These are phyloP conservation scores for Clarias gariepinus DNA, from an alignment of 2,113 vertebrate genomes.

Conservation along the genomic window DNA sequence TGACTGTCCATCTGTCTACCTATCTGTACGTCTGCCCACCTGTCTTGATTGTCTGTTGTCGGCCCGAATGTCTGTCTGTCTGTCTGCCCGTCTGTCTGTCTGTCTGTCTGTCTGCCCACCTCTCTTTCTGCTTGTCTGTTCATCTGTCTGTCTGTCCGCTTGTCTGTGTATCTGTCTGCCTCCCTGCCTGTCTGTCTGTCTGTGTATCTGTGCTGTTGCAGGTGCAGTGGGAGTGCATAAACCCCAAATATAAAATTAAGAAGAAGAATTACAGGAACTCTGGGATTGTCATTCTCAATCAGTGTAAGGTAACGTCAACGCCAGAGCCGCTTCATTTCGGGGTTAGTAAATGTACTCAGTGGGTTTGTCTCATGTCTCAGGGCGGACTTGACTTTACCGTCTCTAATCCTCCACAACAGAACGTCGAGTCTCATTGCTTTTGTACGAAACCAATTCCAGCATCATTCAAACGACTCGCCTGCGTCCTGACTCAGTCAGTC, in stretches of 20 bases:
- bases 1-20: neutral
- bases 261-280: slow-evolving; percentile 99
- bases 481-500: no score
- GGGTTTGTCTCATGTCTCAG: no score
- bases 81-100: neutral
- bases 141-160: neutral
- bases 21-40: neutral
- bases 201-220: slow-evolving; percentile 57
- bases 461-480: no score
- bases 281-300: slow-evolving; percentile 93
- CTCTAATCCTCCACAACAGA: no score
- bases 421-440: no score
- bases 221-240: slow-evolving; percentile 98
- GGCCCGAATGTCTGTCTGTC: neutral
- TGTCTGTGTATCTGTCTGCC: neutral
- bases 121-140: neutral
- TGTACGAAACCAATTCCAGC: no score
- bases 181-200: neutral
- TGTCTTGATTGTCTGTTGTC: no score
- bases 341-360: neutral
- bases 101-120: neutral
- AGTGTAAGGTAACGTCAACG: slow-evolving; percentile 85
- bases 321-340: neutral
- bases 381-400: no score
- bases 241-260: slow-evolving; percentile 94